Conservation (phyloP, 2,888 invertebrate genomes). For the Epirrhoe alternata region DNA sequence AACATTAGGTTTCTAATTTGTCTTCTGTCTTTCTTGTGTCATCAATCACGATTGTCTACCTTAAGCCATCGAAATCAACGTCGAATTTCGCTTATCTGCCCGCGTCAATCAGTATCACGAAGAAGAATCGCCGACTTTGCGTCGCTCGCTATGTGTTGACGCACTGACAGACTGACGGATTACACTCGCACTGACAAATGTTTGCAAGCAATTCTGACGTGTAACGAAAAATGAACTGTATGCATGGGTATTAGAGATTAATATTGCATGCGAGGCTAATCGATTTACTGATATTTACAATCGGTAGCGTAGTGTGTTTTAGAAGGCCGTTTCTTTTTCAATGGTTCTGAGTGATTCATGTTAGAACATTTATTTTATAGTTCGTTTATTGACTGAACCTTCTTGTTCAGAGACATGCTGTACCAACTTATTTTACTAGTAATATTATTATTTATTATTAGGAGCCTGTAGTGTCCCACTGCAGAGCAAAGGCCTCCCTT, state of each 20-base stretch:
- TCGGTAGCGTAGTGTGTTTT: slow-evolving; percentile 43
- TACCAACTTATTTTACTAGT: too few species aligned
- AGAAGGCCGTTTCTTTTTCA: slow-evolving; percentile 37
- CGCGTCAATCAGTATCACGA: slow-evolving; percentile 73
- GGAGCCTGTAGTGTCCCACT: too few species aligned
- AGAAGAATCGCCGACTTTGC: slow-evolving; percentile 70
- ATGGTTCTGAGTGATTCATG: slow-evolving; percentile 35
- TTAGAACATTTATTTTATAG: slow-evolving; percentile 13
- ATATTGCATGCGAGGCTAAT: slow-evolving; percentile 42
- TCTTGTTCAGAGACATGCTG: too few species aligned
- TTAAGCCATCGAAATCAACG: slow-evolving; percentile 62
- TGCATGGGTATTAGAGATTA: slow-evolving; percentile 39
- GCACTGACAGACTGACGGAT: slow-evolving; percentile 74
- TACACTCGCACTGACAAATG: slow-evolving; percentile 71
- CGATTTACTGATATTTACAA: slow-evolving; percentile 45
- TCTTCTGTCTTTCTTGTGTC: slow-evolving; percentile 46
- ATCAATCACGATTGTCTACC: slow-evolving; percentile 68
- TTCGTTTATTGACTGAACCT: slow-evolving; percentile 19
- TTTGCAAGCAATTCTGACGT: slow-evolving; percentile 50
- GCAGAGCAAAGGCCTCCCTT: too few species aligned
- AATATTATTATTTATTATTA: too few species aligned
- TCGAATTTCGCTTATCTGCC: slow-evolving; percentile 71
- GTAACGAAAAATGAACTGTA: slow-evolving; percentile 50
- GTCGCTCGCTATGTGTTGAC: slow-evolving; percentile 66
- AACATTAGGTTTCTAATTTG: slow-evolving; percentile 55